Evolutionary conservation across 2,113 vertebrate species (phyloP).

Genomic region (Sialia sialis): DNA sequence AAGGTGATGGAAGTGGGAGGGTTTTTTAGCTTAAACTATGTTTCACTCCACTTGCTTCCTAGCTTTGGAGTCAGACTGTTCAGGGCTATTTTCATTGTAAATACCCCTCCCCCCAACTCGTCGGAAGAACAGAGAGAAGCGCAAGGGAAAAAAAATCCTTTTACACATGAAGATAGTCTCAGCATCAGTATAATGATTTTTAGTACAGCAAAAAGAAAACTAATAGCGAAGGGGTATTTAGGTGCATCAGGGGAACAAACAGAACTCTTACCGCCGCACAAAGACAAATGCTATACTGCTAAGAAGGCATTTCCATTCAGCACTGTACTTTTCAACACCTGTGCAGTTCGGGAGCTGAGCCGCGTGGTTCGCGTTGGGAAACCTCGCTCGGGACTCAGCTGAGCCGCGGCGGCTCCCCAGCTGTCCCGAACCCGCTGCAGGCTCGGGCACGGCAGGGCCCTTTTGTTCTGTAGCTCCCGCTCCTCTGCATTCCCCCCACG

Average conservation of each 20-base stretch:
- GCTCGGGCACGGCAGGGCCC: not conserved
- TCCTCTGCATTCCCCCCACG: conserved; percentile 25
- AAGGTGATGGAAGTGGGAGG: not conserved
- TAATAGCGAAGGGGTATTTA: not conserved
- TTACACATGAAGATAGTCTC: not conserved
- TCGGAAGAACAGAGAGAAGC: not conserved
- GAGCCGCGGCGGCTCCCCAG: fast-evolving
- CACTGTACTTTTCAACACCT: not conserved
- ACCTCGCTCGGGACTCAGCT: fast-evolving
- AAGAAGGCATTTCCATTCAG: not conserved
- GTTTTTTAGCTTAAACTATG: not conserved
- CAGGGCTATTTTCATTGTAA: not conserved
- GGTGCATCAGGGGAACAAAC: not conserved
- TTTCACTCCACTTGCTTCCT: not conserved
- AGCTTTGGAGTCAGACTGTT: not conserved
- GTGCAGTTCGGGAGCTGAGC: not conserved
- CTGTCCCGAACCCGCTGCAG: not conserved
- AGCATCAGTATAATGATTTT: not conserved
- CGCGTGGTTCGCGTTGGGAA: fast-evolving
- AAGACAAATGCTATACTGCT: fast-evolving
- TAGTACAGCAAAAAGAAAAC: not conserved
- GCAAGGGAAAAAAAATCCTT: not conserved
- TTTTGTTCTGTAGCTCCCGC: not conserved
- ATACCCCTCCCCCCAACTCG: not conserved
- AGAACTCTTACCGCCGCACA: not conserved